Base-by-base conservation (phyloP, 2,113 vertebrate genomes). In the Oncorhynchus kisutch region DNA sequence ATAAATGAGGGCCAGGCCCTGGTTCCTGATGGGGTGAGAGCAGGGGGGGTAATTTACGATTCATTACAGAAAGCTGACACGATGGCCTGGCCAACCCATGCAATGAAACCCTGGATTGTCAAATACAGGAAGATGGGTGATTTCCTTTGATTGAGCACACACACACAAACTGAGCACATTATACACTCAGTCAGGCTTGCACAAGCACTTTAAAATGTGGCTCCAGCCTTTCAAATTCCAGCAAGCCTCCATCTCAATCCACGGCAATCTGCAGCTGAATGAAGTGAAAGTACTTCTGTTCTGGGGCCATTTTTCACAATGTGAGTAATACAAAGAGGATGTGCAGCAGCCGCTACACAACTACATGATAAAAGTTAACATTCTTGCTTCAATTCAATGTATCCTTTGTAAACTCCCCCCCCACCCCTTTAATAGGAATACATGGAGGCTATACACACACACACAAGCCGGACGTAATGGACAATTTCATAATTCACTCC, bases 41-140 rank as follows among this genome's bases (percentile, higher is more conserved):
- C 39, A 45, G 39, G 9, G 81, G 81, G 82, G 88, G 82, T 80
- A 83, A 86, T 83, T 84, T 84, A 88, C 88, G 89, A 92, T 91
- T 91, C 91, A 93, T 93, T 91, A 92, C 90, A 90, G 88, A 86
- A 90, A 90, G 87, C 81, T 57, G 83, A 88, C 87, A 89, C 70
- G 74, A 81, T 75, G 81, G 13, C 72, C 74, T 78, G 85, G 84
- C 84, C 80, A 86, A 82, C 84, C 86, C 78, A 79, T 45, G 86
- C 87, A 82, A 81, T 59, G 77, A 87, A 83, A 88, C 81, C 87
- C 87, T 78, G 87, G 79, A 82, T 91, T 34, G 82, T 90, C 84
- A 87, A 85, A 85, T 82, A 75, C 67, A 77, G 85, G 70, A 86
- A 88, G 87, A 91, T 84, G 69, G 89, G 92, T 87, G 84, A 76